Percentiles rank a stretch among this genome's conserved stretches.
phyloP scores from a whole-genome alignment of 2,113 vertebrate genomes.

The Tachysurus fulvidraco region DNA sequence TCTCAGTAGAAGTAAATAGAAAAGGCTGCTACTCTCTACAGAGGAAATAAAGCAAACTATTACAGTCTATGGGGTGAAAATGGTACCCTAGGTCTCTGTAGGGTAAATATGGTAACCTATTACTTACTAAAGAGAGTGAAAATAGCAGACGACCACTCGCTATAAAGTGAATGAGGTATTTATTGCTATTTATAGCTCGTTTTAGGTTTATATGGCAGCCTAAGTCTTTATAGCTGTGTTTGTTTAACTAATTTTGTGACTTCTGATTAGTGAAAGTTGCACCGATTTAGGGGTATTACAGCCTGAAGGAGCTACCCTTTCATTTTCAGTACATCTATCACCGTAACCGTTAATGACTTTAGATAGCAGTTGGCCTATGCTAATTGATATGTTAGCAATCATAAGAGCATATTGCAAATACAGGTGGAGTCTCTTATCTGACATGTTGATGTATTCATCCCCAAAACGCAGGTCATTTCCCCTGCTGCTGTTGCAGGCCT shows the following conservation, averaged over 20 bases:
- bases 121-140: too few relatives aligned
- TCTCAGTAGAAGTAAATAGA: too few relatives aligned
- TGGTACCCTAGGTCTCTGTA: too few relatives aligned
- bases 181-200: too few relatives aligned
- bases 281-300: neutral
- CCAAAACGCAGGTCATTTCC: conserved; percentile 28
- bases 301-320: neutral
- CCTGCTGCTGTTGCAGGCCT: neutral
- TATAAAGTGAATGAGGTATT: too few relatives aligned
- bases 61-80: too few relatives aligned
- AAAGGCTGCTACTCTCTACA: too few relatives aligned
- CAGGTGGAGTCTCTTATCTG: conserved; percentile 2
- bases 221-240: neutral
- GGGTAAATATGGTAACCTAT: too few relatives aligned
- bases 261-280: neutral
- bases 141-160: too few relatives aligned
- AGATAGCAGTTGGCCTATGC: neutral
- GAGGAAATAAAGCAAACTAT: too few relatives aligned
- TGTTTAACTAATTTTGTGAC: neutral
- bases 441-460: conserved; percentile 28
- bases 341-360: conserved; percentile 1
- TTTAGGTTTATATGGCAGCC: neutral
- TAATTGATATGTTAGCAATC: conserved; percentile 10
- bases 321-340: neutral
- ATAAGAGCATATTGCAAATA: conserved; percentile 21